Percentiles rank a stretch among this genome's conserved stretches.
Evolutionary conservation across 2,888 invertebrate genomes (phyloP).

Genomic region (Sinohyriopsis cumingii): DNA sequence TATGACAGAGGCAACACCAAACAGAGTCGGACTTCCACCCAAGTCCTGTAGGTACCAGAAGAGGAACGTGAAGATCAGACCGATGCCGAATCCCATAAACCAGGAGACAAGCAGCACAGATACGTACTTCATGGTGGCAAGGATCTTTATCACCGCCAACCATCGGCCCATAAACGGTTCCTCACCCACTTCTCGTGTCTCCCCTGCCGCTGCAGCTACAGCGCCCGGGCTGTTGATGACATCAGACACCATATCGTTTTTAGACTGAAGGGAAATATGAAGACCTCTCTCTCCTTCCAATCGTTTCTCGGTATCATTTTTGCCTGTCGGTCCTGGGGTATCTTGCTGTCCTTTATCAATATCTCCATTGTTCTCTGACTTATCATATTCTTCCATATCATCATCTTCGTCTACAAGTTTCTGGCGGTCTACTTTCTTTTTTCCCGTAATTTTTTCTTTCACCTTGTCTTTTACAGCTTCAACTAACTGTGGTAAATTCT

Average conservation of each 20-base stretch:
- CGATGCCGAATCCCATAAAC: conserved; percentile 99
- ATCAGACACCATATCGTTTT: conserved; percentile 62
- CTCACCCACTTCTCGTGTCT: conserved; percentile 37
- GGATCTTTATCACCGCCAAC: conserved; percentile 91
- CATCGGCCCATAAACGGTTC: conserved; percentile 77
- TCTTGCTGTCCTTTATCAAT: conserved; percentile 18
- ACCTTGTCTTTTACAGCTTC: conserved; percentile 62
- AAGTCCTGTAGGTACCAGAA: conserved; percentile 94
- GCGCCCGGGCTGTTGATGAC: conserved; percentile 53
- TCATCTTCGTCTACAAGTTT: conserved; percentile 56
- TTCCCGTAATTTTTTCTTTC: conserved; percentile 50
- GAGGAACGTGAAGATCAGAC: conserved; percentile 97
- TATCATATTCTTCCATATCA: conserved; percentile 44
- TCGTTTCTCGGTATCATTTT: conserved; percentile 9
- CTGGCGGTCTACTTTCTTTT: conserved; percentile 49
- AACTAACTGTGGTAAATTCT: conserved; percentile 58
- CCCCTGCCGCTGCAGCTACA: conserved; percentile 18
- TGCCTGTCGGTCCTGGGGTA: neutral
- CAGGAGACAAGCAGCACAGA: conserved; percentile 91
- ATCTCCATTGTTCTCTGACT: neutral
- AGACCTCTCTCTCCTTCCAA: conserved; percentile 72
- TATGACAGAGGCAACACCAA: conserved; percentile 98
- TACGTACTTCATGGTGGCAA: conserved; percentile 89
- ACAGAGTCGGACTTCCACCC: conserved; percentile 96
- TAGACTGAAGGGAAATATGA: conserved; percentile 71